Evolutionary conservation across 2,113 vertebrate genomes (phyloP), one percentile per base, ranked within the genome.

Genomic region (Zosterops hypoxanthus): DNA sequence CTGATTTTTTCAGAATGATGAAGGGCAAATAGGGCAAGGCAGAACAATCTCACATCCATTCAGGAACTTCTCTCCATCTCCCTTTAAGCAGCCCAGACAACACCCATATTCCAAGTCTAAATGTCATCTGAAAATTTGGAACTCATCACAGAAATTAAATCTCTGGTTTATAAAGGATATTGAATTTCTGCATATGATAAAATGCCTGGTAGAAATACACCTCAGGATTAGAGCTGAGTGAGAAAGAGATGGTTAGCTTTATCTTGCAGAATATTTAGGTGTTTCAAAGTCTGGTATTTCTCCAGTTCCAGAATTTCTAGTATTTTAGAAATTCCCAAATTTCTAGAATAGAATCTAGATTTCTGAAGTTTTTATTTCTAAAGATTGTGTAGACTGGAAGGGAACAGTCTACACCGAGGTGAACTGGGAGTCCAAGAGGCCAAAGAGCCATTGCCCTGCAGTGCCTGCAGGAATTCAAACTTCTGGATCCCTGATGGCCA

Each of bases 381-480:
- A 65, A 78, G 24, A 39, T 64, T 71, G 44, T 69, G 14, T 65
- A 34, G 46, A 61, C 15, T 76, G 31, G 28, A 91, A 66, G 9
- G 33, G 33, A 65, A 31, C 61, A 64, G n/a, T 13, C 61, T 41
- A 16, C 41, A 28, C 12, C 21, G 33, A 57, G 17, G 8, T 39
- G 4, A 7, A 68, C 10, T 11, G 36, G 29, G 5, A 86, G 7
- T 42, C 33, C 3, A 1, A 21, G 31, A 71, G 34, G 10, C 34
- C 36, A 39, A 66, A 49, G 8, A 42, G 21, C 6, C 4, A 3
- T 11, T 77, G 28, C 29, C 34, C 56, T 71, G 29, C 0, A 0
- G 29, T 41, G 6, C 26, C 49, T 6, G 2, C 13, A 75, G 29
- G 34, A 82, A 21, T 21, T 21, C 60, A 39, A 55, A 53, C 9